Percentiles rank a stretch among this genome's conserved stretches.
These are phyloP conservation scores for Pinna nobilis DNA, from an alignment of 1,140 invertebrate species.

Conservation along the genomic window DNA sequence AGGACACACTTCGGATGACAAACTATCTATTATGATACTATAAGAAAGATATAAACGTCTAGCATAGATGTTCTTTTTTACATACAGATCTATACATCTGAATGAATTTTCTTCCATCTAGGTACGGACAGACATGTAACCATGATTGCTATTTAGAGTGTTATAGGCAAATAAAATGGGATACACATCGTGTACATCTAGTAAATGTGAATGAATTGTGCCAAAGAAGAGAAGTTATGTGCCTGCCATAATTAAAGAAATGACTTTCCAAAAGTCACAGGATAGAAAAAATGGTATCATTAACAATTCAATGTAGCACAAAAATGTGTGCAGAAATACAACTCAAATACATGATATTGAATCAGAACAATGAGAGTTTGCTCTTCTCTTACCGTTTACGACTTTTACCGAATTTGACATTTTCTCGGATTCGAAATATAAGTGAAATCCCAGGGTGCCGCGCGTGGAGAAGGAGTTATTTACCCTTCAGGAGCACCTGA, in stretches of 20 bases:
- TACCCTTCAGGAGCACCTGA: no score
- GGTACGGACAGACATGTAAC: constrained; percentile 4
- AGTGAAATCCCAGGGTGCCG: no score
- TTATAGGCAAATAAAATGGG: constrained; percentile 1
- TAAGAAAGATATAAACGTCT: no score
- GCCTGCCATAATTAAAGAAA: background rate
- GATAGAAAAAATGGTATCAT: background rate
- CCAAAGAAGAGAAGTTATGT: background rate
- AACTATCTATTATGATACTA: no score
- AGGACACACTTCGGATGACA: no score
- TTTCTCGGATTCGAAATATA: no score
- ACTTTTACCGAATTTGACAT: no score
- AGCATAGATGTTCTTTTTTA: no score
- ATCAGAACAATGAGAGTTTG: background rate
- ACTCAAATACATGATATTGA: background rate
- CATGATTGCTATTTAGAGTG: background rate
- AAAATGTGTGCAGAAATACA: background rate
- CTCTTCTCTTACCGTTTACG: no score
- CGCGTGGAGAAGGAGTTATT: no score
- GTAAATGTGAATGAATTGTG: constrained; percentile 1
- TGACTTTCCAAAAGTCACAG: background rate
- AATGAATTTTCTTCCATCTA: background rate
- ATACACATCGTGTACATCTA: no score
- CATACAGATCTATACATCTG: no score
- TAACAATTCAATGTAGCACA: background rate